phyloP scores from a whole-genome alignment of 2,797 vertebrate species.

The Rhinatrema bivittatum region DNA sequence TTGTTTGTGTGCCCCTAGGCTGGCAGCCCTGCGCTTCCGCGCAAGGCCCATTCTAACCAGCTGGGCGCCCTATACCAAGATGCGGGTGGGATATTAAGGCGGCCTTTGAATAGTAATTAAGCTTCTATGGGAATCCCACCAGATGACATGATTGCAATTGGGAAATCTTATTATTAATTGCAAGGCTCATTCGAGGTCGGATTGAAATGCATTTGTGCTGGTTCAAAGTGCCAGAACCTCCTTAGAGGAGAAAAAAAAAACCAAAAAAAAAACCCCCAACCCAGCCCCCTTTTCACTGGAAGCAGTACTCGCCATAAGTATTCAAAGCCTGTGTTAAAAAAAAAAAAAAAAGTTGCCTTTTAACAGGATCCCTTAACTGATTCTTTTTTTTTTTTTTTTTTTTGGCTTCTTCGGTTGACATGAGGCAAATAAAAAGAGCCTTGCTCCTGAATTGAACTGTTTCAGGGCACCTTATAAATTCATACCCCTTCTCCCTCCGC shows the following conservation, averaged over 20 bases:
- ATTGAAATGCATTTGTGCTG: conserved; percentile 25
- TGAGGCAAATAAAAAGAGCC: conserved; percentile 84
- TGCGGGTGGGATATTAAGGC: conserved; percentile 90
- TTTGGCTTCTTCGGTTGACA: conserved; percentile 78
- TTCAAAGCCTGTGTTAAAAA: conserved; percentile 68
- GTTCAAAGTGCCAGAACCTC: conserved; percentile 32
- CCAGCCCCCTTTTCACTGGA: conserved; percentile 53
- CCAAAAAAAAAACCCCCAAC: too few relatives aligned
- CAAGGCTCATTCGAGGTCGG: conserved; percentile 28
- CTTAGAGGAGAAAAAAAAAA: conserved; percentile 15
- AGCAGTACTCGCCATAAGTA: conserved; percentile 63
- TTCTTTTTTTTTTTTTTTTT: conserved; percentile 54
- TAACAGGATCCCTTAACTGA: conserved; percentile 70
- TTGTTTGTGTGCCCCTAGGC: too few relatives aligned
- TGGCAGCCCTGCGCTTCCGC: too few relatives aligned
- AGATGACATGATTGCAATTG: conserved; percentile 85
- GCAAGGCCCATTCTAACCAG: conserved; percentile 54
- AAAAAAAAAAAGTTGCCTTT: conserved; percentile 64
- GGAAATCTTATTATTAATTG: conserved; percentile 44
- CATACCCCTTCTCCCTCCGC: conserved; percentile 89
- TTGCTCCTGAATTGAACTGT: conserved; percentile 91
- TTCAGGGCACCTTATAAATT: conserved; percentile 97
- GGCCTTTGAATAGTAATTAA: conserved; percentile 80
- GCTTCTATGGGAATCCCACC: conserved; percentile 92
- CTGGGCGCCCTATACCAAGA: conserved; percentile 66